Percentiles rank a stretch among this genome's conserved stretches.
phyloP scores from a whole-genome alignment of 2,797 vertebrate genomes.

The Garrulus glandarius region DNA sequence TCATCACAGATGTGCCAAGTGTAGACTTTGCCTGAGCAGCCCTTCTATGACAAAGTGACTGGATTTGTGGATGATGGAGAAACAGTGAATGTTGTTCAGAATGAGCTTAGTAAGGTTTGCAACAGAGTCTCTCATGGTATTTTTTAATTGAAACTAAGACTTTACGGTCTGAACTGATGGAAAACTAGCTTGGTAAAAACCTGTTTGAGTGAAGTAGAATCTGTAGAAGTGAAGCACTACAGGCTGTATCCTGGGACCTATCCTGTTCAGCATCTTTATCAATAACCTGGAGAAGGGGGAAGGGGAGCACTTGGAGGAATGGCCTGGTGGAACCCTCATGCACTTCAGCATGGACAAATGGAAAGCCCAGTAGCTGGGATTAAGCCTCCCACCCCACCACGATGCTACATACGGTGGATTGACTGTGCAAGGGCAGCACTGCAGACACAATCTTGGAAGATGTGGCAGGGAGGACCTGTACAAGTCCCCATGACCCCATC shows the following conservation, averaged over 20 bases:
- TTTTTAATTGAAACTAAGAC: background rate
- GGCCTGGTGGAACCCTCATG: background rate
- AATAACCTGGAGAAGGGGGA: background rate
- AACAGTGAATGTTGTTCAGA: background rate
- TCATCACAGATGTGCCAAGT: background rate
- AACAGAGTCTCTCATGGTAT: background rate
- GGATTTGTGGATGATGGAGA: background rate
- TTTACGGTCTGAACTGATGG: background rate
- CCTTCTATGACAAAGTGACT: background rate
- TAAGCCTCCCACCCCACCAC: background rate
- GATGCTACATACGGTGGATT: rapidly evolving
- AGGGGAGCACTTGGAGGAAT: background rate
- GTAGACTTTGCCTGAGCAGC: background rate
- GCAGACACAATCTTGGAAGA: background rate
- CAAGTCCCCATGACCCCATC: rapidly evolving
- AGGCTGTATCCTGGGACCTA: background rate
- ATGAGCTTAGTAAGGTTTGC: background rate
- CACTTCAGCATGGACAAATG: background rate
- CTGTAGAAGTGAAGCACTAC: background rate
- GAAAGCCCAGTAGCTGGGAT: background rate
- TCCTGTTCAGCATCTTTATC: background rate
- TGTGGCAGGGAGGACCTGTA: background rate
- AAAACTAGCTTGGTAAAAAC: background rate
- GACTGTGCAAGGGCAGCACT: background rate
- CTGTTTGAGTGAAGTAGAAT: background rate